Conservation (phyloP, 2,797 vertebrate genomes). For the Falco berigora region DNA sequence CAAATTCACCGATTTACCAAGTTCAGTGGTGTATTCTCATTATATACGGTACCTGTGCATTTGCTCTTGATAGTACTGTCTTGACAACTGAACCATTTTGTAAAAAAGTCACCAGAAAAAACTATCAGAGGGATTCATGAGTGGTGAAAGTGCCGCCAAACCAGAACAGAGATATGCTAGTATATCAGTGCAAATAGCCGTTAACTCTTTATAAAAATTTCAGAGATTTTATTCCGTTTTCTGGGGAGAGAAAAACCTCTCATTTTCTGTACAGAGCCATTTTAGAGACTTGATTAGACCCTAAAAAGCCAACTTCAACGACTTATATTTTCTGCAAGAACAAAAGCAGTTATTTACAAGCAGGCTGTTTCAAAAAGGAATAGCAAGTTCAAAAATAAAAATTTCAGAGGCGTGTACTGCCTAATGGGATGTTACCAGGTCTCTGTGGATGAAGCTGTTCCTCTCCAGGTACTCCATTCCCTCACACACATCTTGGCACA, state of each 20-base stretch:
- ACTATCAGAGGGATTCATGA: neutral
- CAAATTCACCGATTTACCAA: neutral
- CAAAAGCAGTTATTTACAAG: neutral
- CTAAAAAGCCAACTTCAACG: neutral
- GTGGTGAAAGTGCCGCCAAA: neutral
- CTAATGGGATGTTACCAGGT: conserved; percentile 77
- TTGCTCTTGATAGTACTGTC: neutral
- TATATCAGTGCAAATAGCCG: neutral
- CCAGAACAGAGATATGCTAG: neutral
- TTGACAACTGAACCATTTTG: neutral
- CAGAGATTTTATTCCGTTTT: neutral
- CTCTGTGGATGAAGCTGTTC: conserved; percentile 89
- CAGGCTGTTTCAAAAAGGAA: neutral
- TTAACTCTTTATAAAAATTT: neutral
- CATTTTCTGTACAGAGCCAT: neutral
- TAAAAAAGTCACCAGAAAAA: neutral
- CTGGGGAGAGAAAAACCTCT: neutral
- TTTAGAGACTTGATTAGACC: neutral
- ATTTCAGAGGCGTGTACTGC: neutral
- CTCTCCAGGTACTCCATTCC: conserved; percentile 91
- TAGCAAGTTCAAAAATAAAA: neutral
- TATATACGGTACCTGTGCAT: neutral
- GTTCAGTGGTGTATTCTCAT: neutral
- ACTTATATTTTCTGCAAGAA: neutral
- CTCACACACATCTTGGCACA: conserved; percentile 87